Base-by-base conservation (phyloP, 2,113 vertebrate genomes). In the Acanthisitta chloris region DNA sequence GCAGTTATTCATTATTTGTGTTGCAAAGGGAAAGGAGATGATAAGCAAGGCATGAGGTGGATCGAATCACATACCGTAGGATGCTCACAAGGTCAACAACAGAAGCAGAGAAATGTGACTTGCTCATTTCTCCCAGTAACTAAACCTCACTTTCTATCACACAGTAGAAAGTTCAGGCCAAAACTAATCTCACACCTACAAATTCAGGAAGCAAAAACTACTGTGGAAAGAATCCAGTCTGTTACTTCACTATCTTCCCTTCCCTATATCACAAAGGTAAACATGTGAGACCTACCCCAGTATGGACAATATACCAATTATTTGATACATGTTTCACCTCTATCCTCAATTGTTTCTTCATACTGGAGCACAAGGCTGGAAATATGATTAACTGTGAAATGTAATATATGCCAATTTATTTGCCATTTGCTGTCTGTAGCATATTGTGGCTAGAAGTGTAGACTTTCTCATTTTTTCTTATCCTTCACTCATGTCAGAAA, bases 401-500 rank as follows among this genome's bases (percentile, higher is more conserved):
- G 51, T 79, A 78, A 86, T 84, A 42, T 12, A 23, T 51, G 72
- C 54, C 94, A 86, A 72, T 91, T 92, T 81, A 79, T 72, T 69
- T 88, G 85, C 81, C 59, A 58, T 77, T 91, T 90, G 48, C 43
- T 90, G 40, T 76, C 76, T 76, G 66, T 16, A 81, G 57, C 31
- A 29, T n/a, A 80, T 80, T 78, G 89, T 34, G 67, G 86, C 72
- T 3, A 51, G 11, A 71, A 94, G 66, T 8, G 15, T 34, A 73
- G 62, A 46, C 48, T 85, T 85, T 61, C 83, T 90, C 36, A 28
- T 91, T 88, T 88, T 88, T 94, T 70, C 64, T 28, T 43, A 76
- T 36, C 88, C 58, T 71, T 93, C 88, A 55, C 49, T 80, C 54
- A 26, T 36, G 77, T 93, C 96, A 96, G 86, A 95, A 94, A 83